Base-by-base conservation (phyloP, 2,797 vertebrate genomes). In the Synaphobranchus kaupii region DNA sequence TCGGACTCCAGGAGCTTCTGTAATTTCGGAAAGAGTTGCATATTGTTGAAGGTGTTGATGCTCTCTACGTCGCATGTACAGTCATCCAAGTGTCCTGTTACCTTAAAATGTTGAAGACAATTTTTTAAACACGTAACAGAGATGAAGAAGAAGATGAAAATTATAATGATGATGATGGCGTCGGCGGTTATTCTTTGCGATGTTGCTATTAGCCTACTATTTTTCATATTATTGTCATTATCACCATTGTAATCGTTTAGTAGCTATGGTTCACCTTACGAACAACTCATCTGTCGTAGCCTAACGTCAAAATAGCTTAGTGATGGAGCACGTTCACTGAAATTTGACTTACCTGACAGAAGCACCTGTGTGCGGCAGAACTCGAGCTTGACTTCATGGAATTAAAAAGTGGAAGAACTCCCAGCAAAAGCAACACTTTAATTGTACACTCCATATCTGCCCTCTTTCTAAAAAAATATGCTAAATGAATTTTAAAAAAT, bases 41-140 rank as follows among this genome's bases (percentile, higher is more conserved):
- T 85, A 91, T 99, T 99, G 95, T 99, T 99, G 92, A 98, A 98
- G 84, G 73, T 83, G 87, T 99, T 96, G 0, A 99, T 97, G 63
- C 97, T 98, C 93, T 99, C 98, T n/a, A 98, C 96, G 63, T 99
- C 98, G 90, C 98, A 99, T 13, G 95, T 92, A 17, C 98, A 99
- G 86, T 99, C 98, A 7, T 99, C 98, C 73, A 99, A 94, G 88
- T 96, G 95, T 0, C 98, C 98, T 1, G 96, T 97, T 31, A 99
- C 95, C 98, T 99, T 84, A 47, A 47, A 3, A 87, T 28, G 58
- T 83, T 63, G 0, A 44, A 83, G 39, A 52, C 44, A 85, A 13
- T 47, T 73, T 10, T 48, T 47, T 1, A 6, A 31, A 25, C 22
- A 39, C 56, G 9, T 22, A 31, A 58, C 56, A 15, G 56, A 58